Base-by-base conservation (phyloP, 2,888 invertebrate species). In the Campoplex capitator region DNA sequence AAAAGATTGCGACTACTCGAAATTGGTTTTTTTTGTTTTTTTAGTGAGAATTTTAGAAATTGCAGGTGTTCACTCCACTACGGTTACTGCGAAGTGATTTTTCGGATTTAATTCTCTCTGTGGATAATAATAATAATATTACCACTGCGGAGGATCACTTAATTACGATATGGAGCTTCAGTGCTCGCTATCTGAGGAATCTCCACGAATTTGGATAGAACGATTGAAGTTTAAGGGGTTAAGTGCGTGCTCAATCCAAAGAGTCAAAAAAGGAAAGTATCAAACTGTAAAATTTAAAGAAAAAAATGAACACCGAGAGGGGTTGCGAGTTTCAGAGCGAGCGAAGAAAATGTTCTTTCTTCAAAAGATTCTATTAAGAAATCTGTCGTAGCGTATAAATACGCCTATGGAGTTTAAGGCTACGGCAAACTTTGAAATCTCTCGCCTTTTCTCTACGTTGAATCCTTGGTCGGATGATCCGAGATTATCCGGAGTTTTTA, bases 401-500 rank as follows among this genome's bases (percentile, higher is more conserved):
- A 51, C 9, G 42, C n/a, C 16, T 42, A 23, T 38, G 9, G 76
- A 65, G 51, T 62, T 67, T 76, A 84, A 80, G 85, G 74, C 82
- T 83, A 88, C 84, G 88, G 85, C 88, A 91, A 92, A 90, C 89
- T 91, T 90, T 87, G 87, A 86, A 86, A 86, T 88, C 83, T 77
- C 51, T 45, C 51, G 48, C 51, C 77, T 86, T 83, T 88, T 81
- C 85, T 76, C 76, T 71, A 76, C 68, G 82, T 67, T 67, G 78
- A 82, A 87, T 88, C 88, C 88, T 88, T 84, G 88, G 88, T 73
- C 83, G 85, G 90, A 90, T 91, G 91, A 91, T 91, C 91, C 89
- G 16, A 87, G 91, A 90, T 91, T 87, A 91, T 91, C 91, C 83
- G 28, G 48, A 45, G 58, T 77, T 62, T 81, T 81, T 76, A 62